Evolutionary conservation across 2,797 vertebrate species (phyloP), one percentile per base, ranked within the genome.

Genomic region (Acanthurus tractus): DNA sequence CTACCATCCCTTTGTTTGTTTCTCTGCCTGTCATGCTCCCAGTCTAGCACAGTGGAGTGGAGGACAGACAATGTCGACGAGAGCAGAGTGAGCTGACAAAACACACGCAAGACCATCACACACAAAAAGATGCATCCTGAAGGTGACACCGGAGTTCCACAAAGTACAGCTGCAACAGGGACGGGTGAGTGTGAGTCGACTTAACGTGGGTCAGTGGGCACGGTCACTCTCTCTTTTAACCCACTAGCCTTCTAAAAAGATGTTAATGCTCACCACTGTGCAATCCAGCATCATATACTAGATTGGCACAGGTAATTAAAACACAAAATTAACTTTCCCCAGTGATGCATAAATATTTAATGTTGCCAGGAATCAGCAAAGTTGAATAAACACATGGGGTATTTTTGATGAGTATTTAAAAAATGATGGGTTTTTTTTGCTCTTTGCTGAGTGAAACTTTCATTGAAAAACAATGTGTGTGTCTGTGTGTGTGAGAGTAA

Each of bases 31-130:
- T 70, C 70, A 6, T 34, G 63, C 63, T 83, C 73, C 72, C 82
- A 59, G 77, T 76, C 73, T 82, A 82, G 72, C 85, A 81, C 70
- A 69, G 69, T 15, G 69, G 72, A 73, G 69, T 53, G 55, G 58
- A 84, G 81, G 76, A 89, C 17, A 49, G 73, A 74, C 74, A 83
- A 81, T 69, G 87, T 64, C 82, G 84, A 62, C 13, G 75, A 87
- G 84, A 91, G 87, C 85, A 90, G 83, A 88, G 85, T 69, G 79
- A 76, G 83, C 78, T 80, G 87, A 89, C 89, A 87, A 89, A 90
- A 89, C 72, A 86, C 79, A 75, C 70, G 82, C 76, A 85, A 90
- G 67, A 68, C 70, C 62, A 75, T 76, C 69, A 12, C 72, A 75
- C 88, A 79, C 74, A 3, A 70, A 70, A 78, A 87, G 71, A 88